Percentiles rank a stretch among this genome's conserved stretches.
Conservation (phyloP, 2,113 vertebrate genomes). For the Archilochus colubris region DNA sequence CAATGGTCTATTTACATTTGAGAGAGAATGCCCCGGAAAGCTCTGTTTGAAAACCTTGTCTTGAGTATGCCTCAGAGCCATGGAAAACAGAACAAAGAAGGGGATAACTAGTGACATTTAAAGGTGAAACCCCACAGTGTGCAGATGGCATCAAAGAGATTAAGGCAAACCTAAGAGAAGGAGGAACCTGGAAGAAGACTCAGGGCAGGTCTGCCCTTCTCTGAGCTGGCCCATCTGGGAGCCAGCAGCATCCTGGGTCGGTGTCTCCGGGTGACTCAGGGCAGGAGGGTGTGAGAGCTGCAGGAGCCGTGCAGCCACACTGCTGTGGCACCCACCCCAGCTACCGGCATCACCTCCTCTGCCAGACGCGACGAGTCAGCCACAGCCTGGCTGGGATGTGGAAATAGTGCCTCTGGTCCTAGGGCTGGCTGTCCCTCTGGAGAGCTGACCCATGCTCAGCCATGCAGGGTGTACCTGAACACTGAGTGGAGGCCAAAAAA, state of each 20-base stretch:
- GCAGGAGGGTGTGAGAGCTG: background rate
- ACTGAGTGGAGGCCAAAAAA: background rate
- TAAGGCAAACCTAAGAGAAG: background rate
- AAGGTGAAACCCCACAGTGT: background rate
- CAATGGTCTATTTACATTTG: background rate
- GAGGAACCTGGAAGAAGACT: background rate
- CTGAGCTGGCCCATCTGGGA: background rate
- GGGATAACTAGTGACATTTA: background rate
- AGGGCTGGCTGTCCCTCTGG: background rate
- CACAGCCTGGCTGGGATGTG: background rate
- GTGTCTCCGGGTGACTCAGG: background rate
- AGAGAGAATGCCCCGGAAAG: background rate
- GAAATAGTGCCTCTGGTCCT: background rate
- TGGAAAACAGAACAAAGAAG: background rate
- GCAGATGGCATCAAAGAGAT: fast-evolving
- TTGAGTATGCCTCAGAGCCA: background rate
- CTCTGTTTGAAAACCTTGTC: background rate
- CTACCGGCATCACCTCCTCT: background rate
- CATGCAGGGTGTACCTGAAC: background rate
- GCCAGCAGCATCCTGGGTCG: background rate
- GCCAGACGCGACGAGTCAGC: background rate
- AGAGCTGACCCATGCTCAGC: fast-evolving
- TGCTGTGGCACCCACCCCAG: background rate
- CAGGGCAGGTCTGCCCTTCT: background rate
- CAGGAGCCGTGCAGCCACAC: background rate